Evolutionary conservation across 2,888 invertebrate genomes (phyloP), one percentile per base, ranked within the genome.

Genomic region (Nomada flava): DNA sequence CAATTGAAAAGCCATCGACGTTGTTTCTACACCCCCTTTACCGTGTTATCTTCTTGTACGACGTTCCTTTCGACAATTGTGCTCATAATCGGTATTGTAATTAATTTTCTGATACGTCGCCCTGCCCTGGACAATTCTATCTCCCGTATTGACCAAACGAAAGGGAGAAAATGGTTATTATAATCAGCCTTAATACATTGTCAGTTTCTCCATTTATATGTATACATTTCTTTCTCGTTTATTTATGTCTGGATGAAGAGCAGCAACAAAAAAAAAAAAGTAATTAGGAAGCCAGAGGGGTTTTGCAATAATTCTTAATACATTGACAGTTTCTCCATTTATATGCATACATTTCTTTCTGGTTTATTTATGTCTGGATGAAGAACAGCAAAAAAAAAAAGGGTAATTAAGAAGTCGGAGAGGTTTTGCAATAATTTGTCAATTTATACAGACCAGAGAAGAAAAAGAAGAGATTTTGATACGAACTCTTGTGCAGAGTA

Each of bases 1-100:
- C 59, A 50, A 62, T 73, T 68, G 57, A 70, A 62, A 68, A 53
- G 42, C 20, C 57, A 53, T 57, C 52, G 65, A 67, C 62, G 63
- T 44, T 52, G 9, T 44, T 63, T 68, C 69, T 78, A 74, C 74
- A 83, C 82, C 82, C 83, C 55, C 63, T 80, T 75, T 57, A 64
- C 59, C 23, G 47, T 36, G 36, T 78, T 78, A 78, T 82, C 82
- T 20, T 20, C n/a, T 15, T 29, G 23, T 13, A 50, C 36, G 26
- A 52, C 44, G 70, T 63, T 68, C 52, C 47, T 75, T 42, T 72
- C 47, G 71, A 13, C 52, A 20, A 13, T 44, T 20, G 5, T 42
- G n/a, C 64, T 52, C 53, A 52, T 68, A 63, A 68, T 42, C 36
- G 47, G 11, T 76, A 70, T 70, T 64, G 53, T 13, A 11, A 64